phyloP scores from a whole-genome alignment of 1,140 invertebrate genomes.

The Drosophila bipectinata region DNA sequence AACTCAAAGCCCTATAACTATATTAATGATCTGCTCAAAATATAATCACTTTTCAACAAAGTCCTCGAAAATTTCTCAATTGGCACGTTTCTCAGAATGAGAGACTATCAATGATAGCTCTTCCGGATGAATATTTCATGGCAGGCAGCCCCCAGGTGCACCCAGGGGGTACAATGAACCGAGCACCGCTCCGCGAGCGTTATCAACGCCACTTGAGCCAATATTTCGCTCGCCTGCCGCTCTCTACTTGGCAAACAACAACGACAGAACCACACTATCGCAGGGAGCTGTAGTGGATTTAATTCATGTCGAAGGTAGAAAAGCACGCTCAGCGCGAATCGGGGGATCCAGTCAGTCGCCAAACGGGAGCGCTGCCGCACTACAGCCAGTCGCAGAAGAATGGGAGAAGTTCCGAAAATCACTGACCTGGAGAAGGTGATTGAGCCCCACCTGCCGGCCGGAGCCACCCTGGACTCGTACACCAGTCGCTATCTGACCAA shows the following conservation, averaged over 20 bases:
- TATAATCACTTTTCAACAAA: no score
- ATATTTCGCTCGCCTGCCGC: conserved; percentile 35
- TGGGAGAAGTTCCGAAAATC: conserved; percentile 72
- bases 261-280: neutral
- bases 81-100: no score
- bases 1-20: no score
- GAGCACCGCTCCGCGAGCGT: conserved; percentile 23
- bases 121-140: neutral
- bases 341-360: conserved; percentile 35
- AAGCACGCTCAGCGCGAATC: conserved; percentile 10
- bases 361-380: conserved; percentile 10
- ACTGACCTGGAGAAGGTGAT: conserved; percentile 62
- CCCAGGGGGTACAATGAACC: conserved; percentile 1
- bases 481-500: conserved; percentile 83
- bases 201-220: conserved; percentile 57
- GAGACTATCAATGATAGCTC: no score
- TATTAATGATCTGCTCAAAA: no score
- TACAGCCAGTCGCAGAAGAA: conserved; percentile 10
- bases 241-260: conserved; percentile 22
- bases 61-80: no score
- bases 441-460: conserved; percentile 58
- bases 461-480: conserved; percentile 57
- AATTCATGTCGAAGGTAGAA: conserved; percentile 33
- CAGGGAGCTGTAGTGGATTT: conserved; percentile 18
- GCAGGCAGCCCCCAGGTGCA: neutral